These are phyloP conservation scores for Drosophila carrolli DNA, from an alignment of 1,140 invertebrate species.

Conservation along the genomic window DNA sequence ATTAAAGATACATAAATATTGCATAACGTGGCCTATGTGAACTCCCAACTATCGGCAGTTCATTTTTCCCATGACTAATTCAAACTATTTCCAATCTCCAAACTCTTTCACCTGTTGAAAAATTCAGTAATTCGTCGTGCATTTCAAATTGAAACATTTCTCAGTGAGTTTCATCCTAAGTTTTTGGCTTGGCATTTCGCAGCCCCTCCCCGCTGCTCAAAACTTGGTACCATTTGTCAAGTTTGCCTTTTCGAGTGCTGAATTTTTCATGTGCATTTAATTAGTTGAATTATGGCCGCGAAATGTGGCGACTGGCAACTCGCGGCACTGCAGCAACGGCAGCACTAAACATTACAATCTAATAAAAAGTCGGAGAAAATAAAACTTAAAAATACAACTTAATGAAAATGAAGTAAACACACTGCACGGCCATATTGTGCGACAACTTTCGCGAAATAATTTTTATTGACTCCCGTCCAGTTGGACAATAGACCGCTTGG, in stretches of 20 bases:
- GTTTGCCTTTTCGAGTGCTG: slow-evolving; percentile 79
- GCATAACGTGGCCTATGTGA: not conserved
- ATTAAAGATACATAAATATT: not conserved
- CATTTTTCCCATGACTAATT: slow-evolving; percentile 40
- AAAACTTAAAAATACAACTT: slow-evolving; percentile 68
- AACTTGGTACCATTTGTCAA: slow-evolving; percentile 52
- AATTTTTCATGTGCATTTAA: slow-evolving; percentile 84
- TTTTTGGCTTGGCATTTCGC: slow-evolving; percentile 58
- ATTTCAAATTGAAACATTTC: slow-evolving; percentile 74
- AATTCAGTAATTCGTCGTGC: slow-evolving; percentile 62
- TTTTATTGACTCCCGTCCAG: slow-evolving; percentile 73
- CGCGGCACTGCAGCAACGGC: slow-evolving; percentile 17
- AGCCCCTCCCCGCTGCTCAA: slow-evolving; percentile 2
- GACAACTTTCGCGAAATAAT: slow-evolving; percentile 81
- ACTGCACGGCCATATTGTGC: slow-evolving; percentile 72
- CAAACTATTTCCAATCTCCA: slow-evolving; percentile 38
- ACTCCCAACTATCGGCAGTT: not conserved
- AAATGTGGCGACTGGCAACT: slow-evolving; percentile 69
- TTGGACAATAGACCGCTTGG: slow-evolving; percentile 36
- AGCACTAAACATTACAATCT: slow-evolving; percentile 62
- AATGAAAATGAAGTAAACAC: slow-evolving; percentile 76
- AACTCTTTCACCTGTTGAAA: slow-evolving; percentile 64
- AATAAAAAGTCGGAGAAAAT: slow-evolving; percentile 58
- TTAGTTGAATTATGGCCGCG: slow-evolving; percentile 82
- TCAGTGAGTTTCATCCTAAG: slow-evolving; percentile 56